Percentiles rank a stretch among this genome's conserved stretches.
These are phyloP conservation scores for Diachasma alloeum DNA, from an alignment of 1,140 invertebrate genomes.

Conservation along the genomic window DNA sequence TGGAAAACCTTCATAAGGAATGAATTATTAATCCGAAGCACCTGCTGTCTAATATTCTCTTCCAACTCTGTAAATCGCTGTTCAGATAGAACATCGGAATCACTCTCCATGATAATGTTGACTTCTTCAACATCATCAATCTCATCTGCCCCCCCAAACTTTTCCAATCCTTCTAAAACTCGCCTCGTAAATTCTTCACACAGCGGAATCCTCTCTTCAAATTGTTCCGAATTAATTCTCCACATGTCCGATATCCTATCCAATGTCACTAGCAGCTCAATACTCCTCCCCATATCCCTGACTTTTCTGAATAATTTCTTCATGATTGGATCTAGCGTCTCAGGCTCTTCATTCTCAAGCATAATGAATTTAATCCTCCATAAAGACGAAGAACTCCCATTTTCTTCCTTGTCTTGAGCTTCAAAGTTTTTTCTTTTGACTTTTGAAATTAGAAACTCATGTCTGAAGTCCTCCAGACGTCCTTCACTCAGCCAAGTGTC, in stretches of 20 bases:
- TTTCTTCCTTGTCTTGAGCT: slow-evolving; percentile 9
- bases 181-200: slow-evolving; percentile 50
- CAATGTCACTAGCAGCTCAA: slow-evolving; percentile 58
- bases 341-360: slow-evolving; percentile 43
- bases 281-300: slow-evolving; percentile 56
- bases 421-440: slow-evolving; percentile 41
- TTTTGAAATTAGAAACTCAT: slow-evolving; percentile 66
- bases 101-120: background rate
- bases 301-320: slow-evolving; percentile 55
- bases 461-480: slow-evolving; percentile 63
- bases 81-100: background rate
- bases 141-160: slow-evolving; percentile 44
- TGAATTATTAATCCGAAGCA: slow-evolving; percentile 53
- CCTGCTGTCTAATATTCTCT: slow-evolving; percentile 49
- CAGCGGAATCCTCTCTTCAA: slow-evolving; percentile 44
- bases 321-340: slow-evolving; percentile 54
- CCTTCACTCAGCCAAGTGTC: slow-evolving; percentile 67
- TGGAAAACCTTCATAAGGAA: slow-evolving; percentile 60
- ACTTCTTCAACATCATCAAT: background rate
- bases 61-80: slow-evolving; percentile 37
- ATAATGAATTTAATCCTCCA: slow-evolving; percentile 45
- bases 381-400: background rate
- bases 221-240: slow-evolving; percentile 40
- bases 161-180: slow-evolving; percentile 48
- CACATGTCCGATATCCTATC: slow-evolving; percentile 59